Conservation (phyloP, 2,797 vertebrate species). For the Anabas testudineus region DNA sequence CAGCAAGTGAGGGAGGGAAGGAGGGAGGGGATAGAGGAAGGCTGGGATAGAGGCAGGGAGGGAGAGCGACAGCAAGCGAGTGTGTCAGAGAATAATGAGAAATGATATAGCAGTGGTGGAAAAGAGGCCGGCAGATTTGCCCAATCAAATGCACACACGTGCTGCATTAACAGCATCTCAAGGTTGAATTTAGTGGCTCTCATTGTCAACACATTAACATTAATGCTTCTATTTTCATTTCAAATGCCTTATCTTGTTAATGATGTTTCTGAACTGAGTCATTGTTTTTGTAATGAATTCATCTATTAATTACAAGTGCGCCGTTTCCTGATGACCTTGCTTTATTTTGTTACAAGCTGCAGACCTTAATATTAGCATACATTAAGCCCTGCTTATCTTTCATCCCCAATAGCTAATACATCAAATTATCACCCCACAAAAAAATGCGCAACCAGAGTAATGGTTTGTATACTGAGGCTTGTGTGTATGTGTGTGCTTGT, state of each 20-base stretch:
- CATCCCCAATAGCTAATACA: conserved; percentile 75
- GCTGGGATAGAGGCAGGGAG: conserved; percentile 37
- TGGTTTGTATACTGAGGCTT: conserved; percentile 24
- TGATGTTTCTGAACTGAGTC: conserved; percentile 69
- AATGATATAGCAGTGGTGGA: conserved; percentile 69
- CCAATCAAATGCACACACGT: conserved; percentile 57
- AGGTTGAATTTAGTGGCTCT: conserved; percentile 51
- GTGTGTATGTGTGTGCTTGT: conserved; percentile 34
- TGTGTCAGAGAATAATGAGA: conserved; percentile 78
- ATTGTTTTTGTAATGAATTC: conserved; percentile 79
- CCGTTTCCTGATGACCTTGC: conserved; percentile 77
- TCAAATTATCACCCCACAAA: conserved; percentile 72
- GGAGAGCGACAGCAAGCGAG: conserved; percentile 50
- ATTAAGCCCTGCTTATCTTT: conserved; percentile 81
- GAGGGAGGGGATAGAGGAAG: conserved; percentile 35
- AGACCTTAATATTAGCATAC: conserved; percentile 80
- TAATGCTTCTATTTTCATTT: conserved; percentile 66
- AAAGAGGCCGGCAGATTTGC: conserved; percentile 50
- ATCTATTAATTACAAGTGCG: conserved; percentile 76
- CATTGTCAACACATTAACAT: conserved; percentile 62
- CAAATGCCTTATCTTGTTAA: conserved; percentile 75
- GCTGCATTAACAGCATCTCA: conserved; percentile 40
- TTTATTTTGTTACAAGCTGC: conserved; percentile 74
- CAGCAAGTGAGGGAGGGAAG: conserved; percentile 57
- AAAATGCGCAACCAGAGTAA: conserved; percentile 41